Percentiles rank a stretch among this genome's conserved stretches.
phyloP scores from a whole-genome alignment of 2,113 vertebrate genomes.

The Xerus inauris region DNA sequence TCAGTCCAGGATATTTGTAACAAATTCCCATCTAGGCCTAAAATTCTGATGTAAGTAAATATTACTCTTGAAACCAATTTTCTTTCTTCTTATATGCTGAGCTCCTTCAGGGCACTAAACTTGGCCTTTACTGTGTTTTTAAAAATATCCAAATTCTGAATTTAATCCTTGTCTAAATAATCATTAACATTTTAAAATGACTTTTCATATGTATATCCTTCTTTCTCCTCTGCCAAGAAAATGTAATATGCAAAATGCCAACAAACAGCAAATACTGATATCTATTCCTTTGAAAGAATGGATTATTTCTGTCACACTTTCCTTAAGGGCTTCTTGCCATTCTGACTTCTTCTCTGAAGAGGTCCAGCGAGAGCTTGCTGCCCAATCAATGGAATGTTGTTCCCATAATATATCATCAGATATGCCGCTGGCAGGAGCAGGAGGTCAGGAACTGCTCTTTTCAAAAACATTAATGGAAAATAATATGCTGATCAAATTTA shows the following conservation, averaged over 20 bases:
- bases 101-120: not conserved
- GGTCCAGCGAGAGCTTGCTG: not conserved
- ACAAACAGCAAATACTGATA: not conserved
- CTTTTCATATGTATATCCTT: not conserved
- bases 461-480: conserved; percentile 47
- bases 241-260: conserved; percentile 28
- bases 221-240: conserved; percentile 3
- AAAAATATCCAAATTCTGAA: not conserved
- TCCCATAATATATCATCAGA: conserved; percentile 42
- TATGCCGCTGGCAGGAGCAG: not conserved
- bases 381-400: not conserved
- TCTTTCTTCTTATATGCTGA: conserved; percentile 8
- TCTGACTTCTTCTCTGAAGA: conserved; percentile 26
- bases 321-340: not conserved
- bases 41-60: not conserved
- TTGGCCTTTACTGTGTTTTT: not conserved
- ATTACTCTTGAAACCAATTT: conserved; percentile 36
- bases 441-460: conserved; percentile 31
- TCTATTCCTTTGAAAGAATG: conserved; percentile 34
- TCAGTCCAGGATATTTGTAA: not conserved
- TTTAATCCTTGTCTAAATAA: not conserved
- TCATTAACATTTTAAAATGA: not conserved
- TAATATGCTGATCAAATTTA: not conserved
- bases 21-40: not conserved
- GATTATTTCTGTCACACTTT: conserved; percentile 8